phyloP scores from a whole-genome alignment of 2,888 invertebrate species.

The Perdita meconis region DNA sequence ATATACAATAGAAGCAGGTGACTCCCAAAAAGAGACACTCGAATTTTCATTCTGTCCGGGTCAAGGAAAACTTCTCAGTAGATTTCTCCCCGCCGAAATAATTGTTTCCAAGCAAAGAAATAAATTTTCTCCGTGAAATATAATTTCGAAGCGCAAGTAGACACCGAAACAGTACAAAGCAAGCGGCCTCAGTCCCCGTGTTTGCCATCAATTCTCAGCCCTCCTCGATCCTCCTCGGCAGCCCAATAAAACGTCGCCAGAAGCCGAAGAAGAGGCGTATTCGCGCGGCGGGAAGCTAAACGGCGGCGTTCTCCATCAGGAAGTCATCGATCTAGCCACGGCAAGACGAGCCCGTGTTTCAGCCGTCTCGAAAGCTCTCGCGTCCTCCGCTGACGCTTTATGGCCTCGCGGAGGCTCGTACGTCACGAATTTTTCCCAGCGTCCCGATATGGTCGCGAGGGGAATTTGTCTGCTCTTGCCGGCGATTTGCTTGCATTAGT shows the following conservation, averaged over 20 bases:
- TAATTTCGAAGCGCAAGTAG: too few relatives aligned
- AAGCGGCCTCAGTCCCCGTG: neutral
- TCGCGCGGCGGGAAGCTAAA: neutral
- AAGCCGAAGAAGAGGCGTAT: neutral
- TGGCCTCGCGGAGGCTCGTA: slow-evolving; percentile 69
- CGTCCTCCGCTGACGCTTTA: slow-evolving; percentile 59
- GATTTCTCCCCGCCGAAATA: too few relatives aligned
- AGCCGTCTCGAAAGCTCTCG: slow-evolving; percentile 41
- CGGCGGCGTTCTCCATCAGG: slow-evolving; percentile 25
- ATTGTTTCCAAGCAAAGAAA: too few relatives aligned
- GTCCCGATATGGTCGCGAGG: slow-evolving; percentile 70
- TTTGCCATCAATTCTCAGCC: neutral
- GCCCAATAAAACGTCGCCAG: neutral
- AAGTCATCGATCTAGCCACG: slow-evolving; percentile 49
- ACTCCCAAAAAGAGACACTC: too few relatives aligned
- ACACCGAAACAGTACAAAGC: too few relatives aligned
- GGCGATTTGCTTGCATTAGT: slow-evolving; percentile 78
- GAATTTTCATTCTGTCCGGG: too few relatives aligned
- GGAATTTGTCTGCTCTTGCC: slow-evolving; percentile 78
- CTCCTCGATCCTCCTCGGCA: neutral
- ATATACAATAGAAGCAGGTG: too few relatives aligned
- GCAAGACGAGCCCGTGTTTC: slow-evolving; percentile 52
- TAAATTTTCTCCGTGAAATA: too few relatives aligned
- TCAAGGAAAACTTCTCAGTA: too few relatives aligned
- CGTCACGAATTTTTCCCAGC: slow-evolving; percentile 69